These are phyloP conservation scores for Lepidocolaptes lacrymiger DNA, from an alignment of 2,797 vertebrate species.

Conservation along the genomic window DNA sequence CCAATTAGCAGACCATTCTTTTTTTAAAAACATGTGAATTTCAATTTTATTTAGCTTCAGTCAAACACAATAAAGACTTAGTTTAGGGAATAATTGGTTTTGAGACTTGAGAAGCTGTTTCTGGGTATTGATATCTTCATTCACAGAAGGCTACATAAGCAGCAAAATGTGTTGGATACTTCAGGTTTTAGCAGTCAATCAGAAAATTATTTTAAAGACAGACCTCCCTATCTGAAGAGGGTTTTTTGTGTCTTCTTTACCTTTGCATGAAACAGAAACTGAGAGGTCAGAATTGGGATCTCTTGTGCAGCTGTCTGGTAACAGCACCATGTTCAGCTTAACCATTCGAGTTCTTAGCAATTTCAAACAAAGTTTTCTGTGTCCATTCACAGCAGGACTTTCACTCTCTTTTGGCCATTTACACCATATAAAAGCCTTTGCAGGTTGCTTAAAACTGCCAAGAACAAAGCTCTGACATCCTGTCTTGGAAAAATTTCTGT, in stretches of 20 bases:
- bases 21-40: constrained; percentile 53
- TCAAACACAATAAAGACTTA: constrained; percentile 6
- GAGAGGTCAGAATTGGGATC: not conserved
- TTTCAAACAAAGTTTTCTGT: not conserved
- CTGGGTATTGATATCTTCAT: not conserved
- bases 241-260: not conserved
- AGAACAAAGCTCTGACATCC: not conserved
- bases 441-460: not conserved
- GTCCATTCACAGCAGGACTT: not conserved
- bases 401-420: not conserved
- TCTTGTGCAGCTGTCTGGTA: not conserved
- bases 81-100: not conserved
- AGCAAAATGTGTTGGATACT: not conserved
- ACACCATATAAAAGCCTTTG: not conserved
- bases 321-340: rapidly evolving
- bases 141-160: not conserved
- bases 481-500: not conserved
- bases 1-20: constrained; percentile 65
- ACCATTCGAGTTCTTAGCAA: rapidly evolving
- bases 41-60: constrained; percentile 51
- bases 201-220: not conserved
- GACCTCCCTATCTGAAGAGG: not conserved
- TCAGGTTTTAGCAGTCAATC: not conserved
- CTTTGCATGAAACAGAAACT: not conserved
- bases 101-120: not conserved